Evolutionary conservation across 2,888 invertebrate species (phyloP), one percentile per base, ranked within the genome.

Genomic region (Dyspetes luteomarginatus): DNA sequence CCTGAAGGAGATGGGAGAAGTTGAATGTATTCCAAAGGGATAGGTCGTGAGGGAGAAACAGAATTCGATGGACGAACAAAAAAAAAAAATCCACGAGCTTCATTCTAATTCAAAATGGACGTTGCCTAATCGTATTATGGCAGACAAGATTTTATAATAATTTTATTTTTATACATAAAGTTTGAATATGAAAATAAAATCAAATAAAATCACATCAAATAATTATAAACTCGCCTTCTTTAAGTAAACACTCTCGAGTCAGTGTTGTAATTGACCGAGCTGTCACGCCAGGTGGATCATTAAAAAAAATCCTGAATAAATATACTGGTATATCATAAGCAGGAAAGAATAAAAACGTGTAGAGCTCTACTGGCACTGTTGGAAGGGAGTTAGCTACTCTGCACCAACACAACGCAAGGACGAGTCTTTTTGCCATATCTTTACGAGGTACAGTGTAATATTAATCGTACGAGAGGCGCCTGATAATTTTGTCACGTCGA

Each of bases 401-500:
- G 17, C 50, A 75, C 26, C 26, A 58, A n/a, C n/a, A n/a, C n/a
- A n/a, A n/a, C n/a, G n/a, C 58, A 43, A 50, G 48, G 69, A 79
- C 72, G 76, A 76, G 67, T 80, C 45, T 67, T 75, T 72, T 72
- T 55, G 36, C 62, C 19, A 26, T 36, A 71, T 67, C 24, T 68
- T 76, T 56, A 68, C 68, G 68, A 80, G 67, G 17, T 41, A 72
- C 30, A 41, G 67, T 55, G 3, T 77, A 72, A 50, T 69, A 69
- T 81, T 73, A 77, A 81, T 69, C 36, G 77, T 45, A 41, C 45
- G 28, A 74, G 73, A 69, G 73, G 81, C 73, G 69, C 77, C 73
- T 58, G 81, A 81, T 81, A 69, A 81, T 81, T 81, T 81, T 64
- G 77, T 77, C 77, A 76, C 62, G 72, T 74, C 77, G 68, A 65